phyloP scores from a whole-genome alignment of 2,797 vertebrate genomes.

The Enoplosus armatus region DNA sequence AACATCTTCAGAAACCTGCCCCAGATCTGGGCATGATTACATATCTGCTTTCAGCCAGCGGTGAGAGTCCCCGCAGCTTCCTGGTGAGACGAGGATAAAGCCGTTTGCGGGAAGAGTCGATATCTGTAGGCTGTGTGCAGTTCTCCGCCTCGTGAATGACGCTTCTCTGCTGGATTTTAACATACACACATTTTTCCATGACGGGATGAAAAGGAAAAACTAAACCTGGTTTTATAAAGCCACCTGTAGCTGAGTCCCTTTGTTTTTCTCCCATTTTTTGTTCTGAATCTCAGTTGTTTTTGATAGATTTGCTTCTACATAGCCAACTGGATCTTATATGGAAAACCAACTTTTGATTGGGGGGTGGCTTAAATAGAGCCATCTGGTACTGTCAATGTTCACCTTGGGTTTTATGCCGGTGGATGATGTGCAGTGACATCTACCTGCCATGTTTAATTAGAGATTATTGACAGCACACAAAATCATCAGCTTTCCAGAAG shows the following conservation, averaged over 20 bases:
- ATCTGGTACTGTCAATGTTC: conserved; percentile 3
- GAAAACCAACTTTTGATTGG: not conserved
- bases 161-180: conserved; percentile 23
- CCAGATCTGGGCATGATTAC: conserved; percentile 58
- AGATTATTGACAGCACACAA: not conserved
- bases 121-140: conserved; percentile 47
- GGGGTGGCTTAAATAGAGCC: conserved; percentile 1
- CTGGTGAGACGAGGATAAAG: conserved; percentile 44
- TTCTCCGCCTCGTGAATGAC: conserved; percentile 18
- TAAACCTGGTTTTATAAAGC: conserved; percentile 19
- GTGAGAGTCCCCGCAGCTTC: conserved; percentile 31
- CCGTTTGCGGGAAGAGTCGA: conserved; percentile 41
- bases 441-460: conserved; percentile 28
- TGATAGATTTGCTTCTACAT: not conserved
- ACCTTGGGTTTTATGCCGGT: not conserved
- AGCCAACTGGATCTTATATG: not conserved
- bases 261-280: not conserved
- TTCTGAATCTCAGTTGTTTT: not conserved
- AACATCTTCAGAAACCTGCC: conserved; percentile 52
- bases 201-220: conserved; percentile 24
- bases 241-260: not conserved
- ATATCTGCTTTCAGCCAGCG: conserved; percentile 39
- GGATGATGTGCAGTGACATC: conserved; percentile 1
- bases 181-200: conserved; percentile 4
- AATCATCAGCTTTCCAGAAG: not conserved